Evolutionary conservation across 2,888 invertebrate species (phyloP), one percentile per base, ranked within the genome.

Genomic region (Melanargia galathea): DNA sequence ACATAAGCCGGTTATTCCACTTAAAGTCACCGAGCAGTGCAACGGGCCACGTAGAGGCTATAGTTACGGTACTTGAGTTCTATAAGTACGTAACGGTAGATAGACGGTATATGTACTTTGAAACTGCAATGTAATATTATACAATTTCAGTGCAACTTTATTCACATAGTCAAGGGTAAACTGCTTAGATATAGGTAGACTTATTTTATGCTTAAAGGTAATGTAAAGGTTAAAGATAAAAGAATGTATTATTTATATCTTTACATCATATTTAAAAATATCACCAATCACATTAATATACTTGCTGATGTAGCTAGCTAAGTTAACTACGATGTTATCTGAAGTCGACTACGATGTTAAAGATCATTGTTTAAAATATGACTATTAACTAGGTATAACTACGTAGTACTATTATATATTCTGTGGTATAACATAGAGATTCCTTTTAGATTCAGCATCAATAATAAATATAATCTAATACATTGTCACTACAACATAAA

Each of bases 31-130:
- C 64, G 66, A 65, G 65, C 69, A 66, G 64, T 66, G 70, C 65
- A 69, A 64, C 69, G 54, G 62, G 66, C 72, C 75, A 76, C 77
- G 77, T 76, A 75, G 75, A 80, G 80, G 76, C 79, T 80, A 79
- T 76, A 71, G 73, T 82, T 82, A 83, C 84, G 83, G 86, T 85
- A 86, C 81, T 78, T 73, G 69, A 76, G 75, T 76, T 79, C 75
- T 81, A 48, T 46, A 59, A 63, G 56, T 59, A 51, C 49, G 59
- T 26, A 59, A 51, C 54, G 48, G 49, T 55, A 46, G 48, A 35
- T 58, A 58, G 46, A 35, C 43, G 48, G 48, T n/a, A 35, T 48
- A 55, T 40, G 55, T 43, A 46, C 10, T 22, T 48, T 16, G 16
- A 45, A 48, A 58, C 35, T 63, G 38, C 59, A 59, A 46, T 59